A percentile compares a stretch with the other conserved stretches of the same genome.
Conservation (phyloP, 2,113 vertebrate genomes). For the Microtus richardsoni region DNA sequence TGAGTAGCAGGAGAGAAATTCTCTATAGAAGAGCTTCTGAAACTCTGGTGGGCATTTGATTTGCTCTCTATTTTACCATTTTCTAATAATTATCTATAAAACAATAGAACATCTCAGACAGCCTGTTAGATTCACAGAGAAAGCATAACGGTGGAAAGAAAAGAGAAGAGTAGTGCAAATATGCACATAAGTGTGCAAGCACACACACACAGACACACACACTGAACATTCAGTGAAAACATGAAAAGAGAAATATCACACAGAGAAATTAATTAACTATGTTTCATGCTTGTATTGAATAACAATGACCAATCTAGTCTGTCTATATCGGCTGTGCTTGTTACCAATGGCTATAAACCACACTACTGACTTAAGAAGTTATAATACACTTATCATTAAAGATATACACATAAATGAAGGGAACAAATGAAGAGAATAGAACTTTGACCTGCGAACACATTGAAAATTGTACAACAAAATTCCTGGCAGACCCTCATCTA, state of each 20-base stretch:
- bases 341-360: neutral
- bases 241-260: neutral
- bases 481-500: neutral
- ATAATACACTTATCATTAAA: neutral
- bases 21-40: neutral
- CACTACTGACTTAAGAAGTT: neutral
- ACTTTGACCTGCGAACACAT: neutral
- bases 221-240: neutral
- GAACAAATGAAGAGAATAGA: neutral
- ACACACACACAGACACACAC: neutral
- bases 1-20: neutral
- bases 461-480: neutral
- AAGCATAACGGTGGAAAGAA: neutral
- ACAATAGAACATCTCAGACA: neutral
- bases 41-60: neutral
- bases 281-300: neutral
- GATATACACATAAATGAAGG: neutral
- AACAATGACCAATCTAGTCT: neutral
- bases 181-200: neutral
- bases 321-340: neutral
- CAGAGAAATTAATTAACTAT: neutral
- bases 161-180: neutral
- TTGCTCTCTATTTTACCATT: conserved; percentile 15
- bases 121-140: neutral
- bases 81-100: neutral